A percentile compares a stretch with the other conserved stretches of the same genome.
phyloP scores from a whole-genome alignment of 35 echinoderm and acorn worm genomes.

The Ophioderma brevispina region DNA sequence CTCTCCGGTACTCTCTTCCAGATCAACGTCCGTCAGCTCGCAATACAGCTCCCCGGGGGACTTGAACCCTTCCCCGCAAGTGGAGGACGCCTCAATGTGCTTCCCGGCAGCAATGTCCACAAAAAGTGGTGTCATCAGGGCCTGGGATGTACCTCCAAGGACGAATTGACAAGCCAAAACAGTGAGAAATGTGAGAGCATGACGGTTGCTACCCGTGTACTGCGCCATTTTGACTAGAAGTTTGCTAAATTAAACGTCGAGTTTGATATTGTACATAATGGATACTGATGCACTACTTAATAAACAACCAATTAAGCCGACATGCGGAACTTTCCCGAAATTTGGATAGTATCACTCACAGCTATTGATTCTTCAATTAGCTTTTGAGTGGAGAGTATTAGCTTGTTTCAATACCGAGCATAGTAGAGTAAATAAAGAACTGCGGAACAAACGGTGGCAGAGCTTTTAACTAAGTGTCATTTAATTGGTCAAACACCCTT shows the following conservation, averaged over 20 bases:
- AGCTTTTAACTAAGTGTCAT: too few relatives aligned
- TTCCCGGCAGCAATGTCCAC: conserved; percentile 34
- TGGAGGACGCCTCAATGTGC: conserved; percentile 19
- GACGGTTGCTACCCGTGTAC: not conserved
- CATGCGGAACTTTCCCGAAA: not conserved
- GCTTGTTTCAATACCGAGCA: not conserved
- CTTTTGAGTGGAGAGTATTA: not conserved
- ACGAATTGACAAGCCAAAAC: not conserved
- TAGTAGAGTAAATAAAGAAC: too few relatives aligned
- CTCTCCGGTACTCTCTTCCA: not conserved
- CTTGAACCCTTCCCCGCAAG: conserved; percentile 22
- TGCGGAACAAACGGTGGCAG: too few relatives aligned
- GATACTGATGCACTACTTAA: not conserved
- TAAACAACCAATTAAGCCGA: not conserved
- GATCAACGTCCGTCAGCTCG: conserved; percentile 12
- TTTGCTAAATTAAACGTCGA: not conserved
- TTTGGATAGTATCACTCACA: not conserved
- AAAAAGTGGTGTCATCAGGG: not conserved
- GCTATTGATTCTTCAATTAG: not conserved
- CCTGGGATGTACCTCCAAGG: not conserved
- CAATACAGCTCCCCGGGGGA: conserved; percentile 31
- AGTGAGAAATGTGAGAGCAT: not conserved
- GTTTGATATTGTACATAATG: not conserved
- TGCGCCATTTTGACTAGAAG: not conserved
- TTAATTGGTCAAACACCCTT: too few relatives aligned